These are phyloP conservation scores for Oscheius sp. DNA, from an alignment of 2,888 invertebrate species.

Conservation along the genomic window DNA sequence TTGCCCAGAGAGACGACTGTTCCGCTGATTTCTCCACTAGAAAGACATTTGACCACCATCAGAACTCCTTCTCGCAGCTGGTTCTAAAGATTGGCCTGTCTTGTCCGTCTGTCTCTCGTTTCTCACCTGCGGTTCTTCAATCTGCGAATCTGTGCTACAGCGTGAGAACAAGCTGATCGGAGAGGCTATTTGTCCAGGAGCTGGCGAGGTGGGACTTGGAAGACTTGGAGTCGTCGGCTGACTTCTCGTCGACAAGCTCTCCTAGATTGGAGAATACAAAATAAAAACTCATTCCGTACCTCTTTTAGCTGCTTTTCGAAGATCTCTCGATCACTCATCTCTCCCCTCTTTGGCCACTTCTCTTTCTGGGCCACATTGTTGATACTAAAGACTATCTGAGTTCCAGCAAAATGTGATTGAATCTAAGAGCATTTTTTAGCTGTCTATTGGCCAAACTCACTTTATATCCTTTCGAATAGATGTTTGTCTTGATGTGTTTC, in stretches of 20 bases:
- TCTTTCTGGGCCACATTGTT: conserved; percentile 27
- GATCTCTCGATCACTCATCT: conserved; percentile 5
- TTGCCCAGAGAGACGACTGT: conserved; percentile 34
- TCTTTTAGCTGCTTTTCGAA: conserved; percentile 17
- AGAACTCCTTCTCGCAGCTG: conserved; percentile 32
- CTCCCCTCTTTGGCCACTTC: background rate
- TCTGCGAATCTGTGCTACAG: background rate
- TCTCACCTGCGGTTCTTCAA: conserved; percentile 18
- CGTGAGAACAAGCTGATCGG: background rate
- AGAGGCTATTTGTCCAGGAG: conserved; percentile 2
- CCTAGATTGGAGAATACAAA: background rate
- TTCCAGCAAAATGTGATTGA: conserved; percentile 32
- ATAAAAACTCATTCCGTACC: background rate
- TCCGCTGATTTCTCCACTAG: conserved; percentile 32
- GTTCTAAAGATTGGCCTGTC: conserved; percentile 8
- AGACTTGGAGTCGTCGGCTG: conserved; percentile 14
- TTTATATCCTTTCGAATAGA: conserved; percentile 31
- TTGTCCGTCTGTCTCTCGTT: background rate
- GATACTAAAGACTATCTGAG: conserved; percentile 35
- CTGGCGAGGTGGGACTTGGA: conserved; percentile 7
- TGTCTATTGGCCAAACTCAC: background rate
- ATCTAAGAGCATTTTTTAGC: conserved; percentile 14
- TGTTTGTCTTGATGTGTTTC: conserved; percentile 26
- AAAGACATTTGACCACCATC: conserved; percentile 29
- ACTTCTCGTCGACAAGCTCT: background rate